Evolutionary conservation across 1,140 invertebrate genomes (phyloP).

Genomic region (Cherax destructor): DNA sequence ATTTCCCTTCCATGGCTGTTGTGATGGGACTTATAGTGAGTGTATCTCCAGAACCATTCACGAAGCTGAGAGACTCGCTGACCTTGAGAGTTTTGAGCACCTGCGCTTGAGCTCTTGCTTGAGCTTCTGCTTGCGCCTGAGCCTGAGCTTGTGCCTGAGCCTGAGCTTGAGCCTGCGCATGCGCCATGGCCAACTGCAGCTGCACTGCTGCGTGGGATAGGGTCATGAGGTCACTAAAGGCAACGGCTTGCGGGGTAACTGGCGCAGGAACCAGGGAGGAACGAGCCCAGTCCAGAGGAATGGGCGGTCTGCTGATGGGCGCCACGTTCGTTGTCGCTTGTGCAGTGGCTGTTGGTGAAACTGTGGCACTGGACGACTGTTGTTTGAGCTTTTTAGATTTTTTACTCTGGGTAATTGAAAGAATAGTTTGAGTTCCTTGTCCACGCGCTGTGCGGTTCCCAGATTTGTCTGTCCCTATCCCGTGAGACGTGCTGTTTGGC

Average conservation of each 20-base stretch:
- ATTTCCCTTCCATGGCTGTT: neutral
- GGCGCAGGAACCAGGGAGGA: slow-evolving; percentile 45
- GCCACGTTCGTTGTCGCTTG: slow-evolving; percentile 26
- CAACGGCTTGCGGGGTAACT: slow-evolving; percentile 58
- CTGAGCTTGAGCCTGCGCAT: slow-evolving; percentile 70
- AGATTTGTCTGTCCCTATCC: neutral
- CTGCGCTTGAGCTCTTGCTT: slow-evolving; percentile 48
- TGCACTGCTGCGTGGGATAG: slow-evolving; percentile 70
- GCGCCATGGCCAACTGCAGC: slow-evolving; percentile 68
- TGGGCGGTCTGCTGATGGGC: slow-evolving; percentile 35
- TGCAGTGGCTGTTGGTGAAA: slow-evolving; percentile 34
- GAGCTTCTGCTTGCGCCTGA: slow-evolving; percentile 53
- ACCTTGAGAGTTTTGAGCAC: slow-evolving; percentile 62
- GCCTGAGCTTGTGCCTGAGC: slow-evolving; percentile 66
- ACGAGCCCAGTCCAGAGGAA: slow-evolving; percentile 60
- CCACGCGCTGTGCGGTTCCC: slow-evolving; percentile 33
- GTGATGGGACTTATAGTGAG: slow-evolving; percentile 70
- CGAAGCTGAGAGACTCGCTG: slow-evolving; percentile 66
- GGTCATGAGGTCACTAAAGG: slow-evolving; percentile 70
- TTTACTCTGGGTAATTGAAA: slow-evolving; percentile 69
- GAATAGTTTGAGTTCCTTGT: slow-evolving; percentile 69
- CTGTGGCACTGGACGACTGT: slow-evolving; percentile 20
- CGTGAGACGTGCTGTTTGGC: neutral
- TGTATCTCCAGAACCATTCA: slow-evolving; percentile 70
- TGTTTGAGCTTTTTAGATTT: slow-evolving; percentile 68